phyloP scores from a whole-genome alignment of 2,797 vertebrate species.

The Pangasius krempfi region DNA sequence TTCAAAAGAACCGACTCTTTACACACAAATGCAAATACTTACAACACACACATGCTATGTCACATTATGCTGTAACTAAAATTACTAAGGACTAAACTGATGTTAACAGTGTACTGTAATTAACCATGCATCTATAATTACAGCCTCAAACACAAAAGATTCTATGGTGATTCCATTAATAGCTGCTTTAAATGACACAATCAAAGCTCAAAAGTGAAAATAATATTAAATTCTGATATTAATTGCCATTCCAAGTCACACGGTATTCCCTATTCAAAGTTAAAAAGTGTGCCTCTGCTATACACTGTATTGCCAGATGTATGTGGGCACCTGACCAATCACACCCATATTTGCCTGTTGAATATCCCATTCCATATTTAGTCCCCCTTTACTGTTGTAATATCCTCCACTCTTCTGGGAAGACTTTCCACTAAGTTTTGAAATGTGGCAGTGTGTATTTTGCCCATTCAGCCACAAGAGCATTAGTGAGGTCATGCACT shows the following conservation, averaged over 20 bases:
- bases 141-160: constrained; percentile 17
- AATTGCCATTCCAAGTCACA: background rate
- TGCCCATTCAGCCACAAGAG: background rate
- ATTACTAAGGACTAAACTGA: constrained; percentile 5
- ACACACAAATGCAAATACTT: background rate
- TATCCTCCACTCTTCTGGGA: background rate
- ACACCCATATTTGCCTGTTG: background rate
- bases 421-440: background rate
- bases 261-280: background rate
- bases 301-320: no score
- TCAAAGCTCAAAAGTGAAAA: background rate
- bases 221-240: background rate
- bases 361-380: background rate
- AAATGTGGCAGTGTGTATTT: background rate
- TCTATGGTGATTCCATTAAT: background rate
- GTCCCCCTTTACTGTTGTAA: background rate
- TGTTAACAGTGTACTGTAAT: background rate
- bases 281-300: background rate
- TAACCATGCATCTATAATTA: constrained; percentile 13
- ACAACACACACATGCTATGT: background rate
- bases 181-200: background rate
- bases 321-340: background rate
- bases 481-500: background rate
- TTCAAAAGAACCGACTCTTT: background rate
- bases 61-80: constrained; percentile 9